A percentile compares a stretch with the other conserved stretches of the same genome.
Conservation (phyloP, 1,140 invertebrate species). For the Tetramorium parvispinum region DNA sequence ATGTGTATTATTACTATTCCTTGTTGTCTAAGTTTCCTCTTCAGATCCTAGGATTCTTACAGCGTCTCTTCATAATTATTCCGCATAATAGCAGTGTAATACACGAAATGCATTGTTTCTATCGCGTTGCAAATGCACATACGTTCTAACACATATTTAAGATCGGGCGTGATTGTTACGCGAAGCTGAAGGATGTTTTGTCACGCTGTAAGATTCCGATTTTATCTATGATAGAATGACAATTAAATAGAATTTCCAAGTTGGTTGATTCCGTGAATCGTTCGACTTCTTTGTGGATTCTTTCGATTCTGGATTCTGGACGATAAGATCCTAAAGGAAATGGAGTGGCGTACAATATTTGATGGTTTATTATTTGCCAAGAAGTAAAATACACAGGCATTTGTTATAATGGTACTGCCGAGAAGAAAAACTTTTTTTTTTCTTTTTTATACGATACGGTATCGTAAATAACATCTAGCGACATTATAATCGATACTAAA, state of each 20-base stretch:
- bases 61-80: background rate
- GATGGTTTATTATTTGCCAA: slow-evolving; percentile 75
- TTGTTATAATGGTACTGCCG: slow-evolving; percentile 73
- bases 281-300: background rate
- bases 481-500: slow-evolving; percentile 74
- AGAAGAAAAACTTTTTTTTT: slow-evolving; percentile 47
- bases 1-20: background rate
- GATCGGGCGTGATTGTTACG: background rate
- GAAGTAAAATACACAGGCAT: slow-evolving; percentile 77
- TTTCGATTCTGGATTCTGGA: background rate
- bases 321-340: background rate
- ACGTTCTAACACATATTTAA: background rate
- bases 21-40: background rate
- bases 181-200: background rate
- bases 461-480: slow-evolving; percentile 73
- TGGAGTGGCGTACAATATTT: slow-evolving; percentile 66
- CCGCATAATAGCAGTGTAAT: background rate
- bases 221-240: background rate
- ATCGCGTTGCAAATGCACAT: background rate
- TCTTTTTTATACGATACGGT: slow-evolving; percentile 52
- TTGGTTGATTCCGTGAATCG: background rate
- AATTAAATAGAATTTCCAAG: background rate
- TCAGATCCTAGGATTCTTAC: background rate
- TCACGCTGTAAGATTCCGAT: background rate
- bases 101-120: background rate